Evolutionary conservation across 2,888 invertebrate species (phyloP).

Genomic region (Dorcus hopei): DNA sequence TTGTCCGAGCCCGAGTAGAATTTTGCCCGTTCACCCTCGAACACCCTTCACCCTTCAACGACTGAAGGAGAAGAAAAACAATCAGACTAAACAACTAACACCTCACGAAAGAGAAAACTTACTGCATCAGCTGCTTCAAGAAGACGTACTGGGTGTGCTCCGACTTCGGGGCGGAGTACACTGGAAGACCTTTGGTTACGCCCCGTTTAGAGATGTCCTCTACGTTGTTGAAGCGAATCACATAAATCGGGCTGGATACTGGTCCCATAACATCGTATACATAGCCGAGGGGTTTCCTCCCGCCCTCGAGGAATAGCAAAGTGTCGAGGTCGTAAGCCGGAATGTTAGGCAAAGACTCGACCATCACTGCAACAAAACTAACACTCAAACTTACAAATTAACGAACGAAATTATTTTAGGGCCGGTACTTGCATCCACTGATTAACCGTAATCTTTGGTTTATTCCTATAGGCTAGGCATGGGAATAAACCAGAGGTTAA

Average conservation of each 20-base stretch:
- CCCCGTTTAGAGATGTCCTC: conserved; percentile 71
- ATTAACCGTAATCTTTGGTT: no score
- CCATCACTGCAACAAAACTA: conserved; percentile 61
- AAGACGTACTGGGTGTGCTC: conserved; percentile 75
- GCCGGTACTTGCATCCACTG: no score
- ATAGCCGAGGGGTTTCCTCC: conserved; percentile 70
- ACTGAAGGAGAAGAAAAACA: no score
- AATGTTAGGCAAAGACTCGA: conserved; percentile 67
- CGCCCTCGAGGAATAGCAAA: conserved; percentile 79
- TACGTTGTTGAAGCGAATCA: conserved; percentile 81
- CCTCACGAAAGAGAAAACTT: conserved; percentile 33
- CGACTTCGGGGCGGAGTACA: conserved; percentile 80
- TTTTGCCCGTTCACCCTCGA: no score
- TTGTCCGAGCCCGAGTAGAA: no score
- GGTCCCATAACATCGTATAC: conserved; percentile 92
- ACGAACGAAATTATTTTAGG: background rate
- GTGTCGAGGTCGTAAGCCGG: conserved; percentile 84
- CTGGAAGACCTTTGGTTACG: conserved; percentile 65
- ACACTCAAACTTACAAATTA: background rate
- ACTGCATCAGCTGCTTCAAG: conserved; percentile 70
- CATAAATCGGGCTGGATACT: conserved; percentile 81
- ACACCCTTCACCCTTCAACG: no score
- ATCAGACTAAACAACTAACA: no score
- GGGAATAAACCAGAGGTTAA: no score
- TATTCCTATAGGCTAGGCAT: no score